These are phyloP conservation scores for Vannuccia rotundouncinata DNA, from an alignment of 2,888 invertebrate species.

Conservation along the genomic window DNA sequence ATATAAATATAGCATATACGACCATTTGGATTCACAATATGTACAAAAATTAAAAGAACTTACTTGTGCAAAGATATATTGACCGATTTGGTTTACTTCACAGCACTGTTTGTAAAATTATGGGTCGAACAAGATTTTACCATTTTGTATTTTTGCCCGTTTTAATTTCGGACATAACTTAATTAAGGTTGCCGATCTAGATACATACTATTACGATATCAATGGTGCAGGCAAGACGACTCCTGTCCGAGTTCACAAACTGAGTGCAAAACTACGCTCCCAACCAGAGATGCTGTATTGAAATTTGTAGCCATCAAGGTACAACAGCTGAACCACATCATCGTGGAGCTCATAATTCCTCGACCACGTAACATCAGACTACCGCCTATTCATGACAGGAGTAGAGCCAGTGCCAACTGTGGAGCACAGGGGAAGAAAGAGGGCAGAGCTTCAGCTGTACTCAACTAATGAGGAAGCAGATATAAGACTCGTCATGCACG, in stretches of 20 bases:
- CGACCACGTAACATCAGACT: not conserved
- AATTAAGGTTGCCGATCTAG: too few species aligned
- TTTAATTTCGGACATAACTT: too few species aligned
- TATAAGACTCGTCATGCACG: constrained; percentile 7
- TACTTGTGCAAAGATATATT: too few species aligned
- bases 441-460: constrained; percentile 1
- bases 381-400: constrained; percentile 1
- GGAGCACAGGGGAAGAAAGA: constrained; percentile 16
- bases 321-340: constrained; percentile 8
- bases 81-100: too few species aligned
- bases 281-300: not conserved
- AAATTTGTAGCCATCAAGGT: constrained; percentile 1
- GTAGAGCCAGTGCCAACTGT: constrained; percentile 21
- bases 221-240: constrained; percentile 6
- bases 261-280: constrained; percentile 13
- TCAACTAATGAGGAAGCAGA: constrained; percentile 20
- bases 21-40: too few species aligned
- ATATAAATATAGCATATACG: too few species aligned
- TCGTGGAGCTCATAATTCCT: not conserved
- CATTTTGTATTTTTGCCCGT: too few species aligned
- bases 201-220: too few species aligned
- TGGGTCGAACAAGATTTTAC: too few species aligned
- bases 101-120: too few species aligned
- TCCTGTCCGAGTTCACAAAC: constrained; percentile 5
- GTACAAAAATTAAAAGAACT: too few species aligned